Conservation (phyloP, 64 coral and sea anemone species). For the Actinia tenebrosa region DNA sequence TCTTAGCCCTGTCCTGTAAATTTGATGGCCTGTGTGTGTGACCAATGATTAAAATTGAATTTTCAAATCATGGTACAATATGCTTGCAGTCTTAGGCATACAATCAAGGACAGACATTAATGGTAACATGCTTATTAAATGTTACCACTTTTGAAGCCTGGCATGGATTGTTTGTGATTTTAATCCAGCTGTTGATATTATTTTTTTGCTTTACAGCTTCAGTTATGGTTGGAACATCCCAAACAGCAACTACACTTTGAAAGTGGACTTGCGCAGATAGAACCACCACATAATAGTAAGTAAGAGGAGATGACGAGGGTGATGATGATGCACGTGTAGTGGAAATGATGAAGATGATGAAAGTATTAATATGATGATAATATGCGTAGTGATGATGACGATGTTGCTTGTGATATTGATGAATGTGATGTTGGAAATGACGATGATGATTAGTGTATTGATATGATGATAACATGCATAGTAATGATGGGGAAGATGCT, state of each 20-base stretch:
- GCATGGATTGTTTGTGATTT: too few species aligned
- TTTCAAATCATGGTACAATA: too few species aligned
- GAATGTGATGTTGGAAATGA: background rate
- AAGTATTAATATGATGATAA: background rate
- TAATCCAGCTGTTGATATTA: background rate
- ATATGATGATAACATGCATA: background rate
- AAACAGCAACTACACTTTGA: slow-evolving; percentile 82
- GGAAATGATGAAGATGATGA: too few species aligned
- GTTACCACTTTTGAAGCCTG: too few species aligned
- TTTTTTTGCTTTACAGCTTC: slow-evolving; percentile 61
- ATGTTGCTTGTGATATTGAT: background rate
- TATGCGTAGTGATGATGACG: background rate
- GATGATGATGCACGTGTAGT: too few species aligned
- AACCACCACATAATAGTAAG: slow-evolving; percentile 91
- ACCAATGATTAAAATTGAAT: too few species aligned
- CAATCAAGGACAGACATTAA: too few species aligned
- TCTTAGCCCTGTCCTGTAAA: too few species aligned
- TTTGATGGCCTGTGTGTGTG: too few species aligned
- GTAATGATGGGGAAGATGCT: background rate
- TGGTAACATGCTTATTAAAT: too few species aligned
- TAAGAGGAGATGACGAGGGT: background rate
- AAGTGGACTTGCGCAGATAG: slow-evolving; percentile 56
- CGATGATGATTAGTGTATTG: too few species aligned
- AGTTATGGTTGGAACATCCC: slow-evolving; percentile 91
- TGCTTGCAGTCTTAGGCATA: too few species aligned